A percentile compares a stretch with the other conserved stretches of the same genome.
Evolutionary conservation across 2,113 vertebrate genomes (phyloP).

Genomic region (Aphyosemion australe): DNA sequence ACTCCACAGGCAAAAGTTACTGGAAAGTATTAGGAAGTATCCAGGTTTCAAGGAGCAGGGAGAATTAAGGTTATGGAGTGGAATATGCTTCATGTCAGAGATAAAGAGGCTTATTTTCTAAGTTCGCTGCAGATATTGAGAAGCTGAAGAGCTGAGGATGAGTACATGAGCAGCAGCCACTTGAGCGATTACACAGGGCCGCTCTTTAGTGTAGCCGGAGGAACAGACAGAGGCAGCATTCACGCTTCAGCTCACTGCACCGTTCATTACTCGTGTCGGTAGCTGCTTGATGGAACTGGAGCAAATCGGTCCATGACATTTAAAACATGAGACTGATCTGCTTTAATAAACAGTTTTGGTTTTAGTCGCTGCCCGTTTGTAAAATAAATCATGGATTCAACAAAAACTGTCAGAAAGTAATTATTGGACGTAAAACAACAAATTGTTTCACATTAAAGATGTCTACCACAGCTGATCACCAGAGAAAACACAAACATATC

Average conservation of each 20-base stretch:
- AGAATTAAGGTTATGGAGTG: constrained; percentile 13
- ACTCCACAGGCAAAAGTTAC: constrained; percentile 3
- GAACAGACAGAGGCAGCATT: constrained; percentile 24
- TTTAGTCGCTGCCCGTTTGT: too few relatives aligned
- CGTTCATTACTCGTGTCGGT: neutral
- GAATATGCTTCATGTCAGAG: constrained; percentile 38
- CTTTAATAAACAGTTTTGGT: too few relatives aligned
- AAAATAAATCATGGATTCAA: too few relatives aligned
- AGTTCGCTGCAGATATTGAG: constrained; percentile 30
- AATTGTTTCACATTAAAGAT: too few relatives aligned
- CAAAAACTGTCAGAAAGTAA: too few relatives aligned
- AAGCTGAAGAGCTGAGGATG: constrained; percentile 25
- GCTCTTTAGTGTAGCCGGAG: too few relatives aligned
- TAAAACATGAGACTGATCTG: too few relatives aligned
- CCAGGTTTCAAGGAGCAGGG: constrained; percentile 14
- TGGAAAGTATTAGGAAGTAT: constrained; percentile 4
- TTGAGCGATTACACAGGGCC: constrained; percentile 13
- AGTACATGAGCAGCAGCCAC: constrained; percentile 29
- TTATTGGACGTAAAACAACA: too few relatives aligned
- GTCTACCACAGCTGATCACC: too few relatives aligned
- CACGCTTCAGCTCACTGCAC: constrained; percentile 31
- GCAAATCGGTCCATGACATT: neutral
- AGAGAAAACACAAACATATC: too few relatives aligned
- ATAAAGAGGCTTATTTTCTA: constrained; percentile 34
- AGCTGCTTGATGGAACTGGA: neutral